These are phyloP conservation scores for Rhynchophorus ferrugineus DNA, from an alignment of 1,140 invertebrate species.

Conservation along the genomic window DNA sequence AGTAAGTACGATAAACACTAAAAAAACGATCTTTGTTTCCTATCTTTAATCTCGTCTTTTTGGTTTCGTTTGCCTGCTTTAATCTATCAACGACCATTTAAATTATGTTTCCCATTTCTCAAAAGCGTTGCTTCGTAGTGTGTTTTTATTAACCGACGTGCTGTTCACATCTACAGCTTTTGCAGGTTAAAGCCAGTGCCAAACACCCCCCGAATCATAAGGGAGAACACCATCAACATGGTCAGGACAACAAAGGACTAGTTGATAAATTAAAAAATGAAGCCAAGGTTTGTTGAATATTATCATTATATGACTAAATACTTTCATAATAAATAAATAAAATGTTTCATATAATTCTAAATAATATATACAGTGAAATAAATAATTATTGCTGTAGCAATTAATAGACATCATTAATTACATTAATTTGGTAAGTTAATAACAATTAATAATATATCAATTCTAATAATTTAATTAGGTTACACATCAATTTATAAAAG, in stretches of 20 bases:
- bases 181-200: conserved; percentile 23
- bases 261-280: conserved; percentile 75
- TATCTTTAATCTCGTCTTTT: not conserved
- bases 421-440: too few relatives aligned
- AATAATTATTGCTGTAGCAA: too few relatives aligned
- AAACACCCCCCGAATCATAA: conserved; percentile 36
- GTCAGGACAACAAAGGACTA: conserved; percentile 50
- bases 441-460: too few relatives aligned
- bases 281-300: conserved; percentile 55
- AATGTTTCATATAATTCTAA: not conserved
- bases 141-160: conserved; percentile 12
- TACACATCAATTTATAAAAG: too few relatives aligned
- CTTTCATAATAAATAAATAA: not conserved
- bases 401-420: too few relatives aligned
- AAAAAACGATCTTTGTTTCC: not conserved
- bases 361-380: too few relatives aligned
- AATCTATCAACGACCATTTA: not conserved
- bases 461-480: too few relatives aligned
- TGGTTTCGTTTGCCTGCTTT: conserved; percentile 8
- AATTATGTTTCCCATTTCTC: conserved; percentile 1
- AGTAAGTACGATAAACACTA: conserved; percentile 48
- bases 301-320: not conserved
- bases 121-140: conserved; percentile 19
- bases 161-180: conserved; percentile 21
- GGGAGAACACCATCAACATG: conserved; percentile 31